These are phyloP conservation scores for Danionella dracula DNA, from an alignment of 2,797 vertebrate genomes.

Conservation along the genomic window DNA sequence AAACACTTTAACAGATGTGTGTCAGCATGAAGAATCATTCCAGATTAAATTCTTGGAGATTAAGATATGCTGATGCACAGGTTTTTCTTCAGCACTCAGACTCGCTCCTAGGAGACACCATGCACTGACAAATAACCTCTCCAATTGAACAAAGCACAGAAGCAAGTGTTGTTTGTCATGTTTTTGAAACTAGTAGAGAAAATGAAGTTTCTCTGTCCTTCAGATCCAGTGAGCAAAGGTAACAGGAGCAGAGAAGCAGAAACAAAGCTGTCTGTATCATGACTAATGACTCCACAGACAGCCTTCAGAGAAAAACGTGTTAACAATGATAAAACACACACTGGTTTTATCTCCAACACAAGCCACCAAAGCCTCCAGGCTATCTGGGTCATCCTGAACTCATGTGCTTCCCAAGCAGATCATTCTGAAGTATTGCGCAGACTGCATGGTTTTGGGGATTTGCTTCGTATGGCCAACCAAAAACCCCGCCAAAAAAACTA, in stretches of 20 bases:
- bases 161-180: neutral
- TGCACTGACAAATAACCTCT: neutral
- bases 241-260: slow-evolving; percentile 51
- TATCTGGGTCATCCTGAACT: slow-evolving; percentile 25
- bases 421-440: neutral
- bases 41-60: slow-evolving; percentile 66
- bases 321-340: slow-evolving; percentile 38
- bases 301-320: slow-evolving; percentile 46
- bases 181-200: slow-evolving; percentile 40
- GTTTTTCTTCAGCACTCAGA: slow-evolving; percentile 65
- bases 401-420: neutral
- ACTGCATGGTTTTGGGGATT: neutral
- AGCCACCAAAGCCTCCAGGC: slow-evolving; percentile 24
- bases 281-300: slow-evolving; percentile 52
- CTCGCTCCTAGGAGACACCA: slow-evolving; percentile 37
- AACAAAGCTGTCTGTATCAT: slow-evolving; percentile 55
- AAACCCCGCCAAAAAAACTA: too few species aligned
- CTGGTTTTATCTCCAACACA: slow-evolving; percentile 28
- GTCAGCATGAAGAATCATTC: slow-evolving; percentile 69
- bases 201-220: slow-evolving; percentile 51
- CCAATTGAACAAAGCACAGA: slow-evolving; percentile 11
- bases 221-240: slow-evolving; percentile 51
- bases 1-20: slow-evolving; percentile 60
- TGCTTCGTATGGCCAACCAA: too few species aligned
- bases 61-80: slow-evolving; percentile 72